phyloP scores from a whole-genome alignment of 2,797 vertebrate genomes.

The Danio albolineatus region DNA sequence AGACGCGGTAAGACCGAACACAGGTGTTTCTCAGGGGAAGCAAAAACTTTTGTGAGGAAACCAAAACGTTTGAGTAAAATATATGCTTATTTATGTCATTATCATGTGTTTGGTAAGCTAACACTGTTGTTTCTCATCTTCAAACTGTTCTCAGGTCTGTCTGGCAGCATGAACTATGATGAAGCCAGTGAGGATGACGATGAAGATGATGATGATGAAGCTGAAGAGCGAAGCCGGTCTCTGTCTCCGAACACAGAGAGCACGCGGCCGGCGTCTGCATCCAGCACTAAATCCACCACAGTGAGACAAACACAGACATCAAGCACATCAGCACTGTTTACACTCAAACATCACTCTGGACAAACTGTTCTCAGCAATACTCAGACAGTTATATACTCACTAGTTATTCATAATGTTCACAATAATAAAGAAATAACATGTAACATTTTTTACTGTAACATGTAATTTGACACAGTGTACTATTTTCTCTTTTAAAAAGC shows the following conservation, averaged over 20 bases:
- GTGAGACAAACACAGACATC: conserved; percentile 73
- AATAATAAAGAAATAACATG: no score
- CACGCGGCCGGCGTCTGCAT: conserved; percentile 83
- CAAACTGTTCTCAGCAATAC: no score
- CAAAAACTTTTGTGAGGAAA: neutral
- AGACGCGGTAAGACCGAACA: conserved; percentile 82
- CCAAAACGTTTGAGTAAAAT: no score
- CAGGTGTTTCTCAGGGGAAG: neutral
- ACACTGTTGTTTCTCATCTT: conserved; percentile 12
- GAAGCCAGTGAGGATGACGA: conserved; percentile 83
- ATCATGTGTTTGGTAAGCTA: neutral
- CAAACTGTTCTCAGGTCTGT: conserved; percentile 81
- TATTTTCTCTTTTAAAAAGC: no score
- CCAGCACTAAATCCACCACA: conserved; percentile 81
- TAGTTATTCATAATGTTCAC: no score
- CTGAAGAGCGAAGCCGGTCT: conserved; percentile 73
- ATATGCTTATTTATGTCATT: no score
- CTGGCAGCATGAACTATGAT: conserved; percentile 91
- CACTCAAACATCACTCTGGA: no score
- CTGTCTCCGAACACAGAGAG: conserved; percentile 75
- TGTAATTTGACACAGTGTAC: no score
- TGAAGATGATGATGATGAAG: conserved; percentile 66
- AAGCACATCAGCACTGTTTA: no score
- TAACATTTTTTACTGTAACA: no score
- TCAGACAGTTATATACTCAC: no score